phyloP scores from a whole-genome alignment of 1,140 invertebrate species.

The Neoseiulus cucumeris region DNA sequence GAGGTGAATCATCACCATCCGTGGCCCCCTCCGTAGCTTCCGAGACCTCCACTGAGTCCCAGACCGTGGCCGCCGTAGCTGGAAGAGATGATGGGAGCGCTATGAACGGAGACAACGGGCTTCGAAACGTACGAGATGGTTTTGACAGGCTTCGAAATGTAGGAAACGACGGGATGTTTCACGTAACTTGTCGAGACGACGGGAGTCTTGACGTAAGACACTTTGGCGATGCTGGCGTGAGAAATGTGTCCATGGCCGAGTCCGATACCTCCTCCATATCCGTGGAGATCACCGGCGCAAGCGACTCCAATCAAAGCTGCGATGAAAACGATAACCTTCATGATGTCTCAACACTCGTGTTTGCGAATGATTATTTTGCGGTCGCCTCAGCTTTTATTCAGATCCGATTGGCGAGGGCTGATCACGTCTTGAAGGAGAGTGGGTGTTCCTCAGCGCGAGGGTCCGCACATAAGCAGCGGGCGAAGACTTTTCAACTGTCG shows the following conservation, averaged over 20 bases:
- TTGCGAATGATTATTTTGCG: too few species aligned
- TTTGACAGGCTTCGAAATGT: background rate
- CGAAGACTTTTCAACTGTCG: too few species aligned
- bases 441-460: too few species aligned
- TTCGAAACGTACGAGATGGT: constrained; percentile 10
- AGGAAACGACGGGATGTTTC: constrained; percentile 4
- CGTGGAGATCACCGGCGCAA: background rate
- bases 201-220: constrained; percentile 6
- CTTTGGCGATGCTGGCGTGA: background rate
- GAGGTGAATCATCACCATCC: background rate
- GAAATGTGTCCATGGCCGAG: background rate
- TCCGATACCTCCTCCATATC: background rate
- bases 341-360: too few species aligned
- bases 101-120: background rate
- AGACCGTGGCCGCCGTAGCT: background rate
- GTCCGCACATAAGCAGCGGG: too few species aligned
- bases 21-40: background rate
- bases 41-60: background rate
- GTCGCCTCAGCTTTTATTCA: too few species aligned
- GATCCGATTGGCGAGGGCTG: too few species aligned
- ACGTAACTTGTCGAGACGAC: background rate
- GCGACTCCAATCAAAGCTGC: background rate
- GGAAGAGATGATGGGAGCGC: background rate
- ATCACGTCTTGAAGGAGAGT: too few species aligned
- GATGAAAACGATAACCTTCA: background rate